A percentile compares a stretch with the other conserved stretches of the same genome.
Evolutionary conservation across 2,888 invertebrate species (phyloP).

Genomic region (Uloborus plumipes): DNA sequence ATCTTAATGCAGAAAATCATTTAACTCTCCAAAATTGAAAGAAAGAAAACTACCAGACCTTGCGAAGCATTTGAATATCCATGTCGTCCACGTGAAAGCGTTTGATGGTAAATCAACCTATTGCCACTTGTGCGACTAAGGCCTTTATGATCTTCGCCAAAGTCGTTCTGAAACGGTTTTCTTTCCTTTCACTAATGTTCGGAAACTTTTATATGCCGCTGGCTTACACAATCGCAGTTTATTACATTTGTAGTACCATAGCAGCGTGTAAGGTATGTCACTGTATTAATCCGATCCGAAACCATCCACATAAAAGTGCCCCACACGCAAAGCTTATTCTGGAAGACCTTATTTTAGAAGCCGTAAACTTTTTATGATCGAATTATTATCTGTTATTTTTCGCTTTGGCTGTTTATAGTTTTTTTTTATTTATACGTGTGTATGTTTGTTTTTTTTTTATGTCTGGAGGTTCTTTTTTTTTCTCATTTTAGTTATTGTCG

Average conservation of each 20-base stretch:
- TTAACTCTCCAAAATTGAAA: no score
- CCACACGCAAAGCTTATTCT: constrained; percentile 14
- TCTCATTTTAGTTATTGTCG: background rate
- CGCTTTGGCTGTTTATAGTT: constrained; percentile 16
- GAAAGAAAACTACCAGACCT: no score
- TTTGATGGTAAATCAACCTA: no score
- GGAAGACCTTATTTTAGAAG: constrained; percentile 40
- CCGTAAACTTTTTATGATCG: constrained; percentile 60
- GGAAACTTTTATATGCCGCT: background rate
- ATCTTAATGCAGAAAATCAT: no score
- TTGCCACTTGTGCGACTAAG: no score
- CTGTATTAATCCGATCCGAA: constrained; percentile 47
- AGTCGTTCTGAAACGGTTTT: no score
- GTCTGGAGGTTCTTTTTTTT: background rate
- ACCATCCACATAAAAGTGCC: constrained; percentile 35
- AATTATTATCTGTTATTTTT: constrained; percentile 59
- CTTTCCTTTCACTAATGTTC: no score
- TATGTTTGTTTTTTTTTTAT: no score
- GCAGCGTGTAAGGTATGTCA: constrained; percentile 50
- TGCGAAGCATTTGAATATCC: no score
- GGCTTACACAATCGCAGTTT: constrained; percentile 28
- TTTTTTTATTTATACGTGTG: no score
- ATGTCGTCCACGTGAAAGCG: no score
- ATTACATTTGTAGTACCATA: constrained; percentile 29
- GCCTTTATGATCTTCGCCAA: no score